Evolutionary conservation across 2,888 invertebrate species (phyloP).

Genomic region (Drosophila mulleri): DNA sequence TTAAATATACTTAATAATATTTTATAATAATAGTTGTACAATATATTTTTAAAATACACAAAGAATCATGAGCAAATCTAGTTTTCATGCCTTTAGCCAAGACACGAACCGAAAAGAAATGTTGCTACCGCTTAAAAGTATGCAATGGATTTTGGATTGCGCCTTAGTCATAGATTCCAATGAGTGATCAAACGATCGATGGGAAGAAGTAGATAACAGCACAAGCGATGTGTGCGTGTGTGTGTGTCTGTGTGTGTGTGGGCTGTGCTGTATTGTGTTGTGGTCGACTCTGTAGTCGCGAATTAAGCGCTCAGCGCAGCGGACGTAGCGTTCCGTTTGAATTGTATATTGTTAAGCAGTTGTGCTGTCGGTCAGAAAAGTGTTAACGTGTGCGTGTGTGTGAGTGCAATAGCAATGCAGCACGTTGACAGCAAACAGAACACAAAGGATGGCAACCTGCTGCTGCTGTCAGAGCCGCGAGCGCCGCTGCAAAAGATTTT

Average conservation of each 20-base stretch:
- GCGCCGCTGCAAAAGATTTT: slow-evolving; percentile 61
- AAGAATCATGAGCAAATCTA: neutral
- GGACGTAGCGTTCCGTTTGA: slow-evolving; percentile 38
- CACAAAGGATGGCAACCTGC: slow-evolving; percentile 57
- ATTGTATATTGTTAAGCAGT: slow-evolving; percentile 9
- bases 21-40: too few species aligned
- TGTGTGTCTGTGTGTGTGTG: neutral
- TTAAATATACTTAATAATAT: too few species aligned
- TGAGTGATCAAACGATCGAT: neutral
- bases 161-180: neutral
- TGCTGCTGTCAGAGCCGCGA: slow-evolving; percentile 40
- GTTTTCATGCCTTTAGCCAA: neutral
- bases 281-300: slow-evolving; percentile 38
- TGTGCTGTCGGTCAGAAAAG: neutral
- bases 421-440: slow-evolving; percentile 40
- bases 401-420: slow-evolving; percentile 40
- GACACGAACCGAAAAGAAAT: slow-evolving; percentile 22
- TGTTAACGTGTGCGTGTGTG: neutral
- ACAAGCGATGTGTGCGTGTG: neutral
- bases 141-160: slow-evolving; percentile 5
- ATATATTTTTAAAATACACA: too few species aligned
- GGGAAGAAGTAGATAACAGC: too few species aligned
- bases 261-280: neutral
- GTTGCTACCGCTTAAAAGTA: slow-evolving; percentile 39
- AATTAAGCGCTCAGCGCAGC: slow-evolving; percentile 52